phyloP scores from a whole-genome alignment of 2,888 invertebrate species.

The Scrobipalpa atriplicella region DNA sequence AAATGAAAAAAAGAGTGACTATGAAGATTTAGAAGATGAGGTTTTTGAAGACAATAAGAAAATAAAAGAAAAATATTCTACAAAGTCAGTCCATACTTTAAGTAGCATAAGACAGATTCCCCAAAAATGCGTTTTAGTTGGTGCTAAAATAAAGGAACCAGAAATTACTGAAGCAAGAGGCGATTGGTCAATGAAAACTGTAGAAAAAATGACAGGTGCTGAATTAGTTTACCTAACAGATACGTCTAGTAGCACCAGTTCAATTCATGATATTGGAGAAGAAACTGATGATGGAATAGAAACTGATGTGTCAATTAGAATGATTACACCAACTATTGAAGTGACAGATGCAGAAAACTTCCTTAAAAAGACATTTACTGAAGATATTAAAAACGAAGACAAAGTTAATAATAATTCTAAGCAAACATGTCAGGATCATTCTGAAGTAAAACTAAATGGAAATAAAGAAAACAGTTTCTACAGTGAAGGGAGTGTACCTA shows the following conservation, averaged over 20 bases:
- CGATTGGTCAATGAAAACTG: constrained; percentile 76
- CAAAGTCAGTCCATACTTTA: constrained; percentile 45
- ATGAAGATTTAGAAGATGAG: constrained; percentile 77
- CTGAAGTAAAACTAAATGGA: neutral
- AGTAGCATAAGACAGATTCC: constrained; percentile 63
- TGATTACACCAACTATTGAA: constrained; percentile 79
- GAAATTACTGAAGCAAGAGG: constrained; percentile 83
- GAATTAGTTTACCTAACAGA: constrained; percentile 88
- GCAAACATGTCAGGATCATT: constrained; percentile 16
- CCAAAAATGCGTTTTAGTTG: constrained; percentile 83
- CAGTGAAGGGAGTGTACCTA: constrained; percentile 16
- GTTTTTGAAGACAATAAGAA: constrained; percentile 69
- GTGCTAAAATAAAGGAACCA: constrained; percentile 83
- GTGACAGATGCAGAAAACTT: constrained; percentile 73
- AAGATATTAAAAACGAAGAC: constrained; percentile 17
- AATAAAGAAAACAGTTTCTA: neutral
- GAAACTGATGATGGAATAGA: constrained; percentile 71
- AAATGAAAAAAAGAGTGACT: constrained; percentile 73
- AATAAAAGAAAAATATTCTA: constrained; percentile 44
- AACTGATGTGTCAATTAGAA: constrained; percentile 73
- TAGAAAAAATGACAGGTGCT: constrained; percentile 82
- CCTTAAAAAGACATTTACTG: constrained; percentile 60
- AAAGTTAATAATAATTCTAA: constrained; percentile 33
- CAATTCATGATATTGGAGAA: constrained; percentile 80
- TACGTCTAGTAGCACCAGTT: constrained; percentile 85